Conservation (phyloP, 1,140 invertebrate genomes). For the Tetramorium alpestre region DNA sequence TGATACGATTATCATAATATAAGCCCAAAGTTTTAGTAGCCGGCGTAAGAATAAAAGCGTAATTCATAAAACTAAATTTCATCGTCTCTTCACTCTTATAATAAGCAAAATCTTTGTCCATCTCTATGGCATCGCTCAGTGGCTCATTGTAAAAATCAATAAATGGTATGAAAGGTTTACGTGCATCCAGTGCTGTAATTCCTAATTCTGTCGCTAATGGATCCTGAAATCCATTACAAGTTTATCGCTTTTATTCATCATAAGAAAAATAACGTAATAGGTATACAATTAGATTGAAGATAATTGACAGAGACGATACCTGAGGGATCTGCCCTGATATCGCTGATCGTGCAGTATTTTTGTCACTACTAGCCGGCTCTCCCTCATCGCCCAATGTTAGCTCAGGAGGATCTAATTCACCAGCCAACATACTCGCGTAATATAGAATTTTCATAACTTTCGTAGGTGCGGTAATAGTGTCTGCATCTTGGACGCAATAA, state of each 20-base stretch:
- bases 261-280: neutral
- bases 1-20: constrained; percentile 97
- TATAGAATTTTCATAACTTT: constrained; percentile 96
- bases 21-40: constrained; percentile 95
- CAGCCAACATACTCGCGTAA: constrained; percentile 95
- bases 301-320: constrained; percentile 18
- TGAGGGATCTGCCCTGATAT: constrained; percentile 63
- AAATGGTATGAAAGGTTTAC: constrained; percentile 93
- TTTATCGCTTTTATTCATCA: neutral
- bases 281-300: neutral
- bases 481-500: constrained; percentile 94
- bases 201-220: constrained; percentile 87
- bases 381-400: constrained; percentile 86
- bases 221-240: constrained; percentile 73
- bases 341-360: constrained; percentile 57
- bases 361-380: constrained; percentile 79
- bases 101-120: constrained; percentile 96
- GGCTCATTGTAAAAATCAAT: constrained; percentile 97
- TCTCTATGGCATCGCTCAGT: constrained; percentile 95
- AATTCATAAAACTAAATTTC: constrained; percentile 97
- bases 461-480: constrained; percentile 92
- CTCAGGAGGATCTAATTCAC: constrained; percentile 90
- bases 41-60: constrained; percentile 96
- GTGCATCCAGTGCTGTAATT: constrained; percentile 92
- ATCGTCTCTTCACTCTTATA: constrained; percentile 90